Percentiles rank a stretch among this genome's conserved stretches.
Evolutionary conservation across 2,113 vertebrate species (phyloP).

Genomic region (Silurus asotus): DNA sequence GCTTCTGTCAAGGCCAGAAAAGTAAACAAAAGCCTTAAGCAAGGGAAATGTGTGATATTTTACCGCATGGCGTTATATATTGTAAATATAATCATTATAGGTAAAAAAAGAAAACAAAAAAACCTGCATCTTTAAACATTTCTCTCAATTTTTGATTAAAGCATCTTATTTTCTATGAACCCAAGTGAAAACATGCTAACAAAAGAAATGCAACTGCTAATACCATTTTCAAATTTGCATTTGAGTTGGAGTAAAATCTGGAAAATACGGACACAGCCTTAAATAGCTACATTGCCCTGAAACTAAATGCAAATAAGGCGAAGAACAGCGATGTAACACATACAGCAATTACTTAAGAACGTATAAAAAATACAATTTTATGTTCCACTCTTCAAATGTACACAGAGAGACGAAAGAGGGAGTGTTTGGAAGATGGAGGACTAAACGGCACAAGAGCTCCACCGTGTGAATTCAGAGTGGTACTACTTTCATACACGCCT

Average conservation of each 20-base stretch:
- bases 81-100: neutral
- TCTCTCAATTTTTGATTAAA: neutral
- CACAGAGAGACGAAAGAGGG: neutral
- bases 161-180: neutral
- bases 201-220: neutral
- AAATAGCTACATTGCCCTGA: neutral
- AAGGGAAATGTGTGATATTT: neutral
- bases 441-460: conserved; percentile 33
- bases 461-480: conserved; percentile 33
- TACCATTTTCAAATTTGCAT: neutral
- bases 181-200: neutral
- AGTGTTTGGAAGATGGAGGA: neutral
- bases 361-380: neutral
- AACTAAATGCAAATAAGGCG: neutral
- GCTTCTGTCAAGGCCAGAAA: neutral
- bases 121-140: neutral
- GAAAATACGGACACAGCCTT: neutral
- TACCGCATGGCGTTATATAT: neutral
- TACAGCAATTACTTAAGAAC: neutral
- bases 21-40: neutral
- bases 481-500: neutral
- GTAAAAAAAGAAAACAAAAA: neutral
- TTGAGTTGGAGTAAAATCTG: neutral
- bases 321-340: neutral
- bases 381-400: neutral